These are phyloP conservation scores for Dysmachus trigonus DNA, from an alignment of 2,888 invertebrate species.

Conservation along the genomic window DNA sequence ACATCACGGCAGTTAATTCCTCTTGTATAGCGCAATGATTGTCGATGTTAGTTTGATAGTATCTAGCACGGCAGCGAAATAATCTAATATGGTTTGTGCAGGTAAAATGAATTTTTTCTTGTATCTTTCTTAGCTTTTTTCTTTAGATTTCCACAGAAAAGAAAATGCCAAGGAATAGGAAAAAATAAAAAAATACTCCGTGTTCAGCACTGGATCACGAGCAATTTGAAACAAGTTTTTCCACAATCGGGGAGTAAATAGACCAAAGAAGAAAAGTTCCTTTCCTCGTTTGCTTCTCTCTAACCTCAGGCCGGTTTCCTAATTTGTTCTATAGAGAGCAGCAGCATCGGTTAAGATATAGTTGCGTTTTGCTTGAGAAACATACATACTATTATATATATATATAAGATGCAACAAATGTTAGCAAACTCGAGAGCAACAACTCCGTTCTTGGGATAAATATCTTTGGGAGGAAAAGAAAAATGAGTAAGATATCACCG, in stretches of 20 bases:
- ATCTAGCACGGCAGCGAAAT: background rate
- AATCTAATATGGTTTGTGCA: background rate
- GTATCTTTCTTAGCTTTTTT: background rate
- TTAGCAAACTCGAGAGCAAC: background rate
- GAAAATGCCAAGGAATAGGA: background rate
- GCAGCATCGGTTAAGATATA: background rate
- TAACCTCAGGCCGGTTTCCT: background rate
- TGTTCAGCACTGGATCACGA: background rate
- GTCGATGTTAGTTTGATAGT: background rate
- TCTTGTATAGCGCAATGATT: background rate
- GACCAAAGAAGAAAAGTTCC: background rate
- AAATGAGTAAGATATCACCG: background rate
- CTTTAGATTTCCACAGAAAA: background rate
- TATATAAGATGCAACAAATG: background rate
- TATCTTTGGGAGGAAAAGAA: background rate
- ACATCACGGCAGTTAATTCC: background rate
- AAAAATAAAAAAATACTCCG: background rate
- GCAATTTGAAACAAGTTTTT: background rate
- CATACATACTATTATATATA: no score
- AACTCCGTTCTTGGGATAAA: background rate
- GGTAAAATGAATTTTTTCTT: background rate
- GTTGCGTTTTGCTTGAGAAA: background rate
- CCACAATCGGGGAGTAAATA: background rate
- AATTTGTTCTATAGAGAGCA: background rate
- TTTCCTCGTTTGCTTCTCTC: background rate